phyloP scores from a whole-genome alignment of 2,113 vertebrate species.

The Pedionomus torquatus region DNA sequence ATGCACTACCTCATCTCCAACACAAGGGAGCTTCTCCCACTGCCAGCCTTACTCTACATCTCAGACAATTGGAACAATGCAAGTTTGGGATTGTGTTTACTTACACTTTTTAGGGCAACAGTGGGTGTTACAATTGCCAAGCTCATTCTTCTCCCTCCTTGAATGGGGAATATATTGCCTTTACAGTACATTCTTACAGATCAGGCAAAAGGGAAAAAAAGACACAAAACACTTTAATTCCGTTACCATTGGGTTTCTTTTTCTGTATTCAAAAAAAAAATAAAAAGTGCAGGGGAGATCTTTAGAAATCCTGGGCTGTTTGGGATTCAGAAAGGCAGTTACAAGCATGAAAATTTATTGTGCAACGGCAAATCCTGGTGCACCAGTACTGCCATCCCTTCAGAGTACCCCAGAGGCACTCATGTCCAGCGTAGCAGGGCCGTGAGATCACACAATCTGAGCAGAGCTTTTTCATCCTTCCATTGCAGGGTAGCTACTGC shows the following conservation, averaged over 20 bases:
- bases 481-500: not conserved
- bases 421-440: rapidly evolving
- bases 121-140: not conserved
- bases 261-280: not conserved
- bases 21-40: not conserved
- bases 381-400: not conserved
- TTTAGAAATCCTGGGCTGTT: not conserved
- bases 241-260: not conserved
- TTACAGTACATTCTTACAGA: not conserved
- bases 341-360: not conserved
- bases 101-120: not conserved
- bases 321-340: not conserved
- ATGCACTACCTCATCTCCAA: rapidly evolving
- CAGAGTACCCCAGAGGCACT: rapidly evolving
- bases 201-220: not conserved
- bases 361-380: rapidly evolving
- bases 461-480: not conserved
- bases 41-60: not conserved
- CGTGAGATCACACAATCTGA: not conserved
- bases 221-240: rapidly evolving
- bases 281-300: not conserved
- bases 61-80: not conserved
- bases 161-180: not conserved
- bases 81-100: not conserved
- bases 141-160: not conserved